Evolutionary conservation across 2,888 invertebrate genomes (phyloP), one percentile per base, ranked within the genome.

Genomic region (Ectemnius cavifrons): DNA sequence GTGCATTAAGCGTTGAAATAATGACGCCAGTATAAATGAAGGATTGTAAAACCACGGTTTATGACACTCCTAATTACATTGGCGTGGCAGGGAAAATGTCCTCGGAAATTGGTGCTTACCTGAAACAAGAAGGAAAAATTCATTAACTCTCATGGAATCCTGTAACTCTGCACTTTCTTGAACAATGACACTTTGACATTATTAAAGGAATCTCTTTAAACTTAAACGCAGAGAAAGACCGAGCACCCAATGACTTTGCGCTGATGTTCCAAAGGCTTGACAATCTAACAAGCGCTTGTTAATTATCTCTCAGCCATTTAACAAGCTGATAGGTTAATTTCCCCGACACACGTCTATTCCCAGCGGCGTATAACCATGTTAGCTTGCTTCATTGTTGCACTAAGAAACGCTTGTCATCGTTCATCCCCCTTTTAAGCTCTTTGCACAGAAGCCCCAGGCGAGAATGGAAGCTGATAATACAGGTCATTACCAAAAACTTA

Each of bases 401-500:
- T 1, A 13, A 52, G 52, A 52, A 52, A 59, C 68, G 66, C 77
- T 62, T 63, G 76, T 68, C 75, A 68, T 37, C 60, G 37, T 59
- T 23, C 52, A 63, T 27, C 52, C 59, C 59, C 46, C 61, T 59
- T 16, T 4, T 11, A 37, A 37, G 8, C 37, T 37, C 37, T 6
- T 37, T 37, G 8, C 37, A 23, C 3, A 2, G 23, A 37, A 37
- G 37, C 11, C 37, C 37, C 16, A n/a, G n/a, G 18, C 6, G 64
- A 28, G 11, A 37, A 37, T 37, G 37, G 8, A 8, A 37, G 37
- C 37, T 37, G 8, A 37, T 37, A 37, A 37, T 8, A 37, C 37
- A 23, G 23, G 23, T 23, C 23, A 23, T 23, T 23, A 23, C 23
- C 23, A 2, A 23, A 23, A 23, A 23, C 23, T 23, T 23, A 2